phyloP scores from a whole-genome alignment of 1,140 invertebrate species.

The Branchinecta lynchi region DNA sequence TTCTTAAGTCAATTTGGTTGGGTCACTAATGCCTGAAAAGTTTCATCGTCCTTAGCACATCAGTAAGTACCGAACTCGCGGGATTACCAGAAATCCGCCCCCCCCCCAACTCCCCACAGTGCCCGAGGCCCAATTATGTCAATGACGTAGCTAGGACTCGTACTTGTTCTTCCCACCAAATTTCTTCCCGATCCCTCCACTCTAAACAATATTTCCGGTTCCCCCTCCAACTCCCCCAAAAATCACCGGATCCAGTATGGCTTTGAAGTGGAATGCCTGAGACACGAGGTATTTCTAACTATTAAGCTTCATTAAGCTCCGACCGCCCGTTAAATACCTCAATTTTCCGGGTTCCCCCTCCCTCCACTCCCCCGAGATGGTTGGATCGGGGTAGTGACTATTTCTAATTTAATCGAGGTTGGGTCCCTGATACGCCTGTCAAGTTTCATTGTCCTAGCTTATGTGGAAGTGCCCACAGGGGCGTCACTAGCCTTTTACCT shows the following conservation, averaged over 20 bases:
- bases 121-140: neutral
- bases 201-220: neutral
- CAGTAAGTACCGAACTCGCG: too few relatives aligned
- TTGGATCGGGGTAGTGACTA: neutral
- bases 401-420: constrained; percentile 7
- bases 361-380: constrained; percentile 4
- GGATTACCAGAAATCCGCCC: too few relatives aligned
- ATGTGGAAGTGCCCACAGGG: neutral
- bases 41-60: too few relatives aligned
- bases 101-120: constrained; percentile 7
- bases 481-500: too few relatives aligned
- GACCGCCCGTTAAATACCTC: neutral
- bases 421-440: neutral
- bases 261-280: neutral
- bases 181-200: constrained; percentile 4
- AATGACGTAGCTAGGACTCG: constrained; percentile 1
- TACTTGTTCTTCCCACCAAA: constrained; percentile 4
- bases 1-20: too few relatives aligned
- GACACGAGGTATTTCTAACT: neutral
- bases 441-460: constrained; percentile 6
- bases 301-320: constrained; percentile 6
- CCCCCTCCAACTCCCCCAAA: constrained; percentile 3
- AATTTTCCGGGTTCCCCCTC: neutral
- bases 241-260: neutral
- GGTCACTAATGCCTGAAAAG: too few relatives aligned